These are phyloP conservation scores for Catocala nupta DNA, from an alignment of 2,888 invertebrate species.

Conservation along the genomic window DNA sequence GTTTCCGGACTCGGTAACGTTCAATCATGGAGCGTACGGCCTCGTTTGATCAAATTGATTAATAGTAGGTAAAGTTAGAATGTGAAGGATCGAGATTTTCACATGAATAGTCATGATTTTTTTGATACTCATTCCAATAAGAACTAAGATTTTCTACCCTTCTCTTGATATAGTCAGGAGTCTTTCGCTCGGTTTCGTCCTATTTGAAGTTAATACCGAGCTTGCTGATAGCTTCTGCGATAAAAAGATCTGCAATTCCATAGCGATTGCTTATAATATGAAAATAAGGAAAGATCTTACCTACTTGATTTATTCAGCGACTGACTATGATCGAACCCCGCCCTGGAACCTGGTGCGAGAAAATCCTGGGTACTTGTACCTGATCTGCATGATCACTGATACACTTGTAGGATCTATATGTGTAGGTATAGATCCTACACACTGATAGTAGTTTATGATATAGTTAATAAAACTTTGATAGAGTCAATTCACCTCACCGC, in stretches of 20 bases:
- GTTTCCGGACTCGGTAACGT: background rate
- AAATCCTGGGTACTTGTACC: too few relatives aligned
- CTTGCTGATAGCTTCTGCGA: slow-evolving; percentile 10
- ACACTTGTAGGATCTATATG: too few relatives aligned
- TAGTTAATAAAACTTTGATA: too few relatives aligned
- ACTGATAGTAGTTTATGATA: background rate
- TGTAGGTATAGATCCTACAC: too few relatives aligned
- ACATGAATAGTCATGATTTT: slow-evolving; percentile 4
- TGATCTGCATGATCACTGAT: too few relatives aligned
- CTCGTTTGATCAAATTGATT: background rate
- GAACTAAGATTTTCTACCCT: slow-evolving; percentile 14
- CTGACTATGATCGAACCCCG: background rate
- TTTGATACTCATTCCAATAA: slow-evolving; percentile 15
- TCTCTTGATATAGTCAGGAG: slow-evolving; percentile 14
- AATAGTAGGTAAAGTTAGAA: background rate
- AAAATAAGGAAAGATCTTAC: slow-evolving; percentile 4
- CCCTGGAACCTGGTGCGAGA: background rate
- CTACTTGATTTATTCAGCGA: slow-evolving; percentile 1
- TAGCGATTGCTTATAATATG: slow-evolving; percentile 8
- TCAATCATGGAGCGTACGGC: background rate
- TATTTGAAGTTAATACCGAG: slow-evolving; percentile 18
- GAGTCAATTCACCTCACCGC: background rate
- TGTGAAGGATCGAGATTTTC: slow-evolving; percentile 1
- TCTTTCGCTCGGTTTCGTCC: too few relatives aligned
- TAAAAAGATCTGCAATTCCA: slow-evolving; percentile 7